Evolutionary conservation across 2,797 vertebrate genomes (phyloP).

Genomic region (Pangasius larnaudii): DNA sequence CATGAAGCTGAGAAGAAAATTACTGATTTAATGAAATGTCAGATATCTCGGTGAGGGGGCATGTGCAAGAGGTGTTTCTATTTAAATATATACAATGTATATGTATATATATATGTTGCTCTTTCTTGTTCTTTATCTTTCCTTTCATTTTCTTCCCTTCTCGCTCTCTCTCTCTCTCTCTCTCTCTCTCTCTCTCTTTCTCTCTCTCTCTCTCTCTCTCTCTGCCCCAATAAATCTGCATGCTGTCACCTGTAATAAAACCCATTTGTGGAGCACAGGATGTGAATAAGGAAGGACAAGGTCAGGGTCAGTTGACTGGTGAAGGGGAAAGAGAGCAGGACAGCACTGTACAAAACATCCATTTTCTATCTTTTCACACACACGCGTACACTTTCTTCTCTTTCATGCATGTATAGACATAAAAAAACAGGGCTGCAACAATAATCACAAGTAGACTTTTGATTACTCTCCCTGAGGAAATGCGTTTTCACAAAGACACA

Average conservation of each 20-base stretch:
- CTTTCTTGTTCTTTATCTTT: background rate
- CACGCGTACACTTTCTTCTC: background rate
- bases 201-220: background rate
- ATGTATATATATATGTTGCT: background rate
- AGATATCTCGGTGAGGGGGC: background rate
- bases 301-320: slow-evolving; percentile 51
- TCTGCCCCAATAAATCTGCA: slow-evolving; percentile 45
- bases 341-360: slow-evolving; percentile 24
- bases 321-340: slow-evolving; percentile 19
- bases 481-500: slow-evolving; percentile 44
- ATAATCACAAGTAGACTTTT: slow-evolving; percentile 46
- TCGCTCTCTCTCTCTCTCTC: background rate
- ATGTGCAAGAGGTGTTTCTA: background rate
- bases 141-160: background rate
- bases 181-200: background rate
- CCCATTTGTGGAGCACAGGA: slow-evolving; percentile 69
- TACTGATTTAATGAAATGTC: slow-evolving; percentile 42
- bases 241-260: slow-evolving; percentile 59
- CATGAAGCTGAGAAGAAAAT: slow-evolving; percentile 44
- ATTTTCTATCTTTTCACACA: slow-evolving; percentile 28
- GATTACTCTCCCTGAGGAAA: slow-evolving; percentile 43
- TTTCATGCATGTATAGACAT: slow-evolving; percentile 11
- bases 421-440: slow-evolving; percentile 35
- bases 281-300: slow-evolving; percentile 57
- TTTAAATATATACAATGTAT: background rate